Evolutionary conservation across 2,797 vertebrate genomes (phyloP), one percentile per base, ranked within the genome.

Genomic region (Nothura maculosa): DNA sequence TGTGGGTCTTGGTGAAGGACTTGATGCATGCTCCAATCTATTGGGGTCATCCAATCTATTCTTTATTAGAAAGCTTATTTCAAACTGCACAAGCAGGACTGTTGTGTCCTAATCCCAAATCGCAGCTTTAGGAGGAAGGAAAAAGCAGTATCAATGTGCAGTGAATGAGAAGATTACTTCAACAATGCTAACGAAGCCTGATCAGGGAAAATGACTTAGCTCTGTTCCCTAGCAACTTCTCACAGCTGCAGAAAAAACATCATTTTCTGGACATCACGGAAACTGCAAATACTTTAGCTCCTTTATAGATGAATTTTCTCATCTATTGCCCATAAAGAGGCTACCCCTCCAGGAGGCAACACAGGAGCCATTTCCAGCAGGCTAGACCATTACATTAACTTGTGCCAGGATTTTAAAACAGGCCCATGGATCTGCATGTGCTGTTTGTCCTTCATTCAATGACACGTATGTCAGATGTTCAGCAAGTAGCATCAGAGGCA

Each of bases 201-300:
- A 93, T 30, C 67, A 81, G 89, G 67, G 82, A n/a, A 92, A 86
- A 81, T 25, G 43, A 92, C 74, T 13, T 48, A 89, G 70, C 80
- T 16, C 80, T 34, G 90, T 96, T 96, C 95, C 96, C 93, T 95
- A 95, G 96, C 94, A 96, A 95, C 95, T 96, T 68, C 94, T 76
- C 80, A 28, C 60, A 83, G 90, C 92, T 95, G 93, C 93, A 81
- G 80, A 91, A 20, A 89, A 90, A 91, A 94, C n/a, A n/a, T 62
- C 10, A 92, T 90, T 81, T 81, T 81, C 74, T 93, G 92, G 87
- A 79, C 94, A 91, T 54, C 80, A 83, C 38, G 87, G 63, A 24
- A 32, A 73, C 0, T 17, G 63, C 18, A 67, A 73, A 25, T 25
- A 24, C 74, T 87, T 36, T 21, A 34, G 60, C 19, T 88, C 64